Conservation (phyloP, 2,797 vertebrate genomes). For the Cuculus canorus region DNA sequence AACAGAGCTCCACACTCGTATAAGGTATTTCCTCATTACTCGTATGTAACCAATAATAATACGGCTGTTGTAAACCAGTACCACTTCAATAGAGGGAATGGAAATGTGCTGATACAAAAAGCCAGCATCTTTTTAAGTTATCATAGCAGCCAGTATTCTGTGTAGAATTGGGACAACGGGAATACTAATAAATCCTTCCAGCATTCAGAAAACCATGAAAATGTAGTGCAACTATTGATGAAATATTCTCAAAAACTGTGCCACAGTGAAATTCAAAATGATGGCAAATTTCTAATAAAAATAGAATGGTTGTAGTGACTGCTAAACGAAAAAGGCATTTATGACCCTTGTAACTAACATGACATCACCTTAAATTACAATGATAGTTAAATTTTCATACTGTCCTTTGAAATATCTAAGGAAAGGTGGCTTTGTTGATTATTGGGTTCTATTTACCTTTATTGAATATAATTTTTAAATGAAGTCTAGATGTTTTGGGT, state of each 20-base stretch:
- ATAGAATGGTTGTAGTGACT: background rate
- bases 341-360: background rate
- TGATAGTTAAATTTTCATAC: background rate
- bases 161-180: background rate
- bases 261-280: background rate
- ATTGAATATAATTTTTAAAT: background rate
- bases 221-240: background rate
- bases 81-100: background rate
- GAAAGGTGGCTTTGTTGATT: background rate
- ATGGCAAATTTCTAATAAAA: background rate
- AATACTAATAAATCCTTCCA: background rate
- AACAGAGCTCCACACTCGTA: background rate
- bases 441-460: background rate
- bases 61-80: background rate
- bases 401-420: background rate
- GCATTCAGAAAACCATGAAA: background rate
- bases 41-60: background rate
- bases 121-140: background rate
- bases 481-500: background rate
- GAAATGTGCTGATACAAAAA: background rate
- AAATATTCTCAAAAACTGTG: background rate
- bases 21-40: background rate
- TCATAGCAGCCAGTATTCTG: background rate
- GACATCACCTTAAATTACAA: background rate
- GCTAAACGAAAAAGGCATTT: background rate